These are phyloP conservation scores for Bathynomus jamesi DNA, from an alignment of 1,140 invertebrate species.

Conservation along the genomic window DNA sequence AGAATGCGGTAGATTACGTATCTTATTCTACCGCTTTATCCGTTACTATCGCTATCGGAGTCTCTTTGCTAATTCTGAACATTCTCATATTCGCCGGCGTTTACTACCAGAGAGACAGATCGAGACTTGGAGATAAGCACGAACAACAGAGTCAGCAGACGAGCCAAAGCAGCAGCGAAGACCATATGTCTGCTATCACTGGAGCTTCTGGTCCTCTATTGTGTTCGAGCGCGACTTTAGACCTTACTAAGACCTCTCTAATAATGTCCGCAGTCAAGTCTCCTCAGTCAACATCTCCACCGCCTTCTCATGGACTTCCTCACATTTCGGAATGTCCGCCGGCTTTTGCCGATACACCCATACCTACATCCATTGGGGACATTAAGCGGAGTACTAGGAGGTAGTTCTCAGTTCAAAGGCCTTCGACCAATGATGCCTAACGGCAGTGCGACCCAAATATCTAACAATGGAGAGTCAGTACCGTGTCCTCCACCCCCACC, in stretches of 20 bases:
- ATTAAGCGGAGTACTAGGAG: neutral
- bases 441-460: constrained; percentile 22
- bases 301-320: constrained; percentile 26
- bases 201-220: constrained; percentile 19
- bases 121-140: constrained; percentile 21
- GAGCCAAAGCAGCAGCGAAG: constrained; percentile 26
- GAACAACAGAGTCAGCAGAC: constrained; percentile 32
- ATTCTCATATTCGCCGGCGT: constrained; percentile 88
- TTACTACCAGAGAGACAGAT: constrained; percentile 74
- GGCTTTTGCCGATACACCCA: constrained; percentile 29
- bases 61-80: constrained; percentile 78
- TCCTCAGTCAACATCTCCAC: constrained; percentile 18
- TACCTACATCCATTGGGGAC: neutral
- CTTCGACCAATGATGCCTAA: constrained; percentile 28
- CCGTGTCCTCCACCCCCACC: constrained; percentile 11
- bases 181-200: constrained; percentile 26
- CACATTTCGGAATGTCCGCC: constrained; percentile 35
- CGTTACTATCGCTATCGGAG: constrained; percentile 90
- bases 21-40: constrained; percentile 79
- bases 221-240: constrained; percentile 23
- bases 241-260: constrained; percentile 21
- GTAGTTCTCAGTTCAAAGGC: neutral
- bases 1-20: constrained; percentile 60
- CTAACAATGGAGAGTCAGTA: neutral
- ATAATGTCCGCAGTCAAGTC: constrained; percentile 18